These are phyloP conservation scores for Psittacula derbiana DNA, from an alignment of 2,797 vertebrate species.

Conservation along the genomic window DNA sequence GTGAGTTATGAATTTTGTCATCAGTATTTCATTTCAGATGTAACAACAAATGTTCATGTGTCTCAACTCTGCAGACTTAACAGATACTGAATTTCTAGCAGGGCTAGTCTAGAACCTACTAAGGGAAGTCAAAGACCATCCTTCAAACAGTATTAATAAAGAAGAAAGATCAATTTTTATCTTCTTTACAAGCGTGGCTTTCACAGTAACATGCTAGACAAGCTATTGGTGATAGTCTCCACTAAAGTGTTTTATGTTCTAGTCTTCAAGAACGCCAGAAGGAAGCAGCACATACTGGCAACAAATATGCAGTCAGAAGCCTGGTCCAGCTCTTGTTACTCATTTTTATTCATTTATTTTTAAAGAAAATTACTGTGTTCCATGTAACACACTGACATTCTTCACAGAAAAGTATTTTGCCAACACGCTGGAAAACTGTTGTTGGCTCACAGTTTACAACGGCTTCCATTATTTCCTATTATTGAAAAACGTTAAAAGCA, in stretches of 20 bases:
- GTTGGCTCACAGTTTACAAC: background rate
- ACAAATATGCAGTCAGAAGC: background rate
- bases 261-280: background rate
- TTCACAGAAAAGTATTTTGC: background rate
- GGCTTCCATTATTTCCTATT: background rate
- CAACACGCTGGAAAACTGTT: background rate
- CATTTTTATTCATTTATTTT: background rate
- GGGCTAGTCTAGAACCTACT: background rate
- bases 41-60: background rate
- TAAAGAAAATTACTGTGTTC: background rate
- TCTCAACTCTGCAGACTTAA: background rate
- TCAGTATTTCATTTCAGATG: background rate
- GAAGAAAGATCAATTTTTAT: background rate
- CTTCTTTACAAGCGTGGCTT: background rate
- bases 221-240: background rate
- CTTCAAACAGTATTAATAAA: background rate
- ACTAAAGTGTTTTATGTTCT: background rate
- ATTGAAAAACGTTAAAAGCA: background rate
- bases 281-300: background rate
- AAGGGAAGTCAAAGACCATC: background rate
- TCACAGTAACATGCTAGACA: background rate
- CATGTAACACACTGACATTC: background rate
- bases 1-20: background rate
- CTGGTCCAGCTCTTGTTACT: background rate
- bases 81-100: background rate